Percentiles rank a stretch among this genome's conserved stretches.
Conservation (phyloP, 2,113 vertebrate species). For the Mesembrinibis cayennensis region DNA sequence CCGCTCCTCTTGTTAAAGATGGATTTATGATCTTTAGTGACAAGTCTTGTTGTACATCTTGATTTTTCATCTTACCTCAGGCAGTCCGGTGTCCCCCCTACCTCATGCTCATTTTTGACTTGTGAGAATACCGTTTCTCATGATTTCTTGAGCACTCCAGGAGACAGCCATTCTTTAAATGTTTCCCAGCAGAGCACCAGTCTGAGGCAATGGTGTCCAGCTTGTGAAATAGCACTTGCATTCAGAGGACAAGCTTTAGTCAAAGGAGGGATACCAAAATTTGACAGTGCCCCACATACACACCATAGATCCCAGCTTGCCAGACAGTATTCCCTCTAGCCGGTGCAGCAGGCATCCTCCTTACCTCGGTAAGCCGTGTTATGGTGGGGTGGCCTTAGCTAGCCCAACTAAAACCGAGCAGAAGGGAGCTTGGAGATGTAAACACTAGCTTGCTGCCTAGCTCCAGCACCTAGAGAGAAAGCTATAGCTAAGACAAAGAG, state of each 20-base stretch:
- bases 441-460: neutral
- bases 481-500: neutral
- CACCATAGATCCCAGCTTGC: neutral
- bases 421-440: neutral
- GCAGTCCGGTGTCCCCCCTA: neutral
- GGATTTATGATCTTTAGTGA: neutral
- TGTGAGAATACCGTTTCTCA: neutral
- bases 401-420: neutral
- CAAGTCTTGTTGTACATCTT: neutral
- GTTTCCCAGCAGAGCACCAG: neutral
- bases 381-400: neutral
- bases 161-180: neutral
- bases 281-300: neutral
- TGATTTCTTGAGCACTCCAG: neutral
- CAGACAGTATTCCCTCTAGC: neutral
- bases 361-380: fast-evolving
- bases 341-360: neutral
- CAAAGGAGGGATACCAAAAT: neutral
- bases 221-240: neutral
- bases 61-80: neutral
- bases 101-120: neutral
- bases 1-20: neutral
- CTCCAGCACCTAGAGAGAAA: neutral
- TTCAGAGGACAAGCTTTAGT: neutral
- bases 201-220: neutral